Percentiles rank a stretch among this genome's conserved stretches.
Conservation (phyloP, 2,113 vertebrate species). For the Podilymbus podiceps region DNA sequence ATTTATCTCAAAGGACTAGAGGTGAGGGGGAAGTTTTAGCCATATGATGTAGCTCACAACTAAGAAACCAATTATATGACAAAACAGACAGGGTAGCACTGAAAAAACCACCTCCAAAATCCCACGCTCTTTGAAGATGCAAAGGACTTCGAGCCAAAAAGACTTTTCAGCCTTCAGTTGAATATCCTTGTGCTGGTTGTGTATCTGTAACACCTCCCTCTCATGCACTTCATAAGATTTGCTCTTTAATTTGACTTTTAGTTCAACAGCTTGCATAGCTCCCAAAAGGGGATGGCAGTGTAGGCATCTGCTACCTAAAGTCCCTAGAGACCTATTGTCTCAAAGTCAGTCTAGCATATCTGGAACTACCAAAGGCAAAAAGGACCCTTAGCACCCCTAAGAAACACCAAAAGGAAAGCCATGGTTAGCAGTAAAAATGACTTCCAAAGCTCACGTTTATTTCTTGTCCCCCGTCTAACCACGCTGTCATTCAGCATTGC, state of each 20-base stretch:
- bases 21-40: neutral
- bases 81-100: too few species aligned
- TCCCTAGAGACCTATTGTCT: neutral
- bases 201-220: neutral
- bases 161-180: neutral
- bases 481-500: accelerated
- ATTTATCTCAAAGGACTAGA: neutral
- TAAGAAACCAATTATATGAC: neutral
- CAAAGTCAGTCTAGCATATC: neutral
- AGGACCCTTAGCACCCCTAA: too few species aligned
- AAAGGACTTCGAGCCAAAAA: neutral
- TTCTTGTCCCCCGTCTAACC: neutral
- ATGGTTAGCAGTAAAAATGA: neutral
- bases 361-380: neutral
- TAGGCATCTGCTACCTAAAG: neutral
- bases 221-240: neutral
- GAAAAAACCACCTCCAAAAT: neutral
- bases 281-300: accelerated
- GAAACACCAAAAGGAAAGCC: neutral
- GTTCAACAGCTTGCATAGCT: neutral
- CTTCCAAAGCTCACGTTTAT: neutral
- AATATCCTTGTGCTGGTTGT: neutral
- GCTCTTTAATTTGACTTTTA: neutral
- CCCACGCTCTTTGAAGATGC: neutral
- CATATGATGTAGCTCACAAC: neutral